A percentile compares a stretch with the other conserved stretches of the same genome.
These are phyloP conservation scores for silkworm (Bombyx mori) DNA, from an alignment of 1,140 invertebrate genomes.

Conservation along the genomic window DNA sequence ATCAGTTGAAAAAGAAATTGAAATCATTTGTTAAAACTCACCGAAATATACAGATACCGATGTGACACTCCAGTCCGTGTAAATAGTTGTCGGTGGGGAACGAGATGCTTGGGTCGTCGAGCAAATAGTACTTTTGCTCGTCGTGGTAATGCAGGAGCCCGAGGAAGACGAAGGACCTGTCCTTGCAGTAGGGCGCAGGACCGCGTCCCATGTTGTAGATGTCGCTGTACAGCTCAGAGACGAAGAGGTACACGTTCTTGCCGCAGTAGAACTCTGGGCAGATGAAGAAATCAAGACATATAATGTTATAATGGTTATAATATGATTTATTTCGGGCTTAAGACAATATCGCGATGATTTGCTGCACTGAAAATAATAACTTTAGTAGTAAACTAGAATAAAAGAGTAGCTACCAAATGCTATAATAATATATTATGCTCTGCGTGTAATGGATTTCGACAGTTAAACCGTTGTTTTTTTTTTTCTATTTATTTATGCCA, in stretches of 20 bases:
- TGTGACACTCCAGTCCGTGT: slow-evolving; percentile 56
- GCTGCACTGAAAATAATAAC: too few relatives aligned
- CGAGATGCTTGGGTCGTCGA: slow-evolving; percentile 52
- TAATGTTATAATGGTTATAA: too few relatives aligned
- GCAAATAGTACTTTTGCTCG: slow-evolving; percentile 51
- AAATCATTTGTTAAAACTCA: slow-evolving; percentile 13
- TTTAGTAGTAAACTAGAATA: too few relatives aligned
- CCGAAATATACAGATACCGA: slow-evolving; percentile 57
- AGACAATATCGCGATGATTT: too few relatives aligned
- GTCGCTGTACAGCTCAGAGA: slow-evolving; percentile 53
- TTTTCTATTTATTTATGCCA: too few relatives aligned
- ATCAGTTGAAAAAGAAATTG: not conserved
- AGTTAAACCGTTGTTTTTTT: too few relatives aligned
- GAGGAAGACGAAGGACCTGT: slow-evolving; percentile 50
- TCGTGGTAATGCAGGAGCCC: slow-evolving; percentile 56
- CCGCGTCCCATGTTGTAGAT: slow-evolving; percentile 54
- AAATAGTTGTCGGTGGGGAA: slow-evolving; percentile 57
- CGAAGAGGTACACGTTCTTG: slow-evolving; percentile 53
- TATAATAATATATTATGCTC: too few relatives aligned
- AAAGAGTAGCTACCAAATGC: too few relatives aligned
- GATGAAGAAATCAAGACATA: too few relatives aligned
- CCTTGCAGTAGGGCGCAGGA: slow-evolving; percentile 50
- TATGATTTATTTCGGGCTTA: too few relatives aligned
- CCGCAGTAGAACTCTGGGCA: slow-evolving; percentile 52
- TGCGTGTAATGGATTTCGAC: too few relatives aligned